Conservation (phyloP, 2,113 vertebrate species). For the Oreochromis niloticus region DNA sequence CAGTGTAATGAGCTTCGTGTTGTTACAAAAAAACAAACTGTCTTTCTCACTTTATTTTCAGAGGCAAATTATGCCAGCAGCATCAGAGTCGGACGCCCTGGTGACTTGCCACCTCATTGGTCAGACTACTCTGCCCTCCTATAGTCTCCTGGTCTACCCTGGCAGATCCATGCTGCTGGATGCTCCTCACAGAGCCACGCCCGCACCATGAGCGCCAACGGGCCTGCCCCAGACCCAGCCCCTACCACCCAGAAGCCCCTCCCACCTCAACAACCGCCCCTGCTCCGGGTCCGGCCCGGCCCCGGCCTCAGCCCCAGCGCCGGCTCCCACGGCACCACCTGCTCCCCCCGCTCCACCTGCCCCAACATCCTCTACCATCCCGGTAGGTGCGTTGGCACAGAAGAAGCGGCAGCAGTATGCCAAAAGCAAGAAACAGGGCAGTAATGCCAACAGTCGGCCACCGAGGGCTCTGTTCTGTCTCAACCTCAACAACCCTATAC, state of each 20-base stretch:
- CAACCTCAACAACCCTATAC: constrained; percentile 96
- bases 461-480: constrained; percentile 96
- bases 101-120: constrained; percentile 88
- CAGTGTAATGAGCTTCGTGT: not conserved
- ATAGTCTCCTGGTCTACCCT: constrained; percentile 83
- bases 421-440: constrained; percentile 99
- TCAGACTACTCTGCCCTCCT: constrained; percentile 80
- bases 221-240: constrained; percentile 71
- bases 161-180: constrained; percentile 97
- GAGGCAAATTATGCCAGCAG: constrained; percentile 97
- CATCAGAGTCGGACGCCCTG: constrained; percentile 85
- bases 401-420: constrained; percentile 98
- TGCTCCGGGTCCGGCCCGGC: constrained; percentile 37
- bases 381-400: constrained; percentile 94
- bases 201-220: constrained; percentile 91
- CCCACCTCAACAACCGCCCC: constrained; percentile 42
- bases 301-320: constrained; percentile 43
- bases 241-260: constrained; percentile 49
- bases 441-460: constrained; percentile 89
- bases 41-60: constrained; percentile 52
- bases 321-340: constrained; percentile 40
- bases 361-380: constrained; percentile 63
- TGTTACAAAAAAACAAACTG: not conserved
- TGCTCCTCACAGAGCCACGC: constrained; percentile 85
- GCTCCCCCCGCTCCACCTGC: constrained; percentile 51